Evolutionary conservation across 2,113 vertebrate species (phyloP), one percentile per base, ranked within the genome.

Genomic region (Illadopsis cleaveri): DNA sequence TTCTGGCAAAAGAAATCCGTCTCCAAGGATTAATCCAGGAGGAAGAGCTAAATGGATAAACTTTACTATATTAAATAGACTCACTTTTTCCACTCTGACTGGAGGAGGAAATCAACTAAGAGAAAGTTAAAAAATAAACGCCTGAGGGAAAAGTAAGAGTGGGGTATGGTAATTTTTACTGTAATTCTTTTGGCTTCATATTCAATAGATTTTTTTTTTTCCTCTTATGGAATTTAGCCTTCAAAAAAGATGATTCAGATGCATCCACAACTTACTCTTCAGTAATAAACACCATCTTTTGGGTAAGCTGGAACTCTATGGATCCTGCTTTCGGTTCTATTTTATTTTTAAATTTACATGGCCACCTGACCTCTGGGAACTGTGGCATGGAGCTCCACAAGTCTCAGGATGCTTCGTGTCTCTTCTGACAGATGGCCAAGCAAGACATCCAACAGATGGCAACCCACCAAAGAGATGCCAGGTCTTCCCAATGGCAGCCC

Each of bases 11-110:
- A 93, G 38, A 95, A 96, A 89, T 73, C 68, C 71, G 70, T 82
- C 93, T 91, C 89, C 71, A 87, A 90, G 92, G 89, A 96, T 82
- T 96, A 86, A 85, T 89, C 85, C 82, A 85, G 58, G 69, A 91
- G 42, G 88, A 97, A 96, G 65, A 93, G 77, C 70, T 92, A 89
- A 94, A 89, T 0, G 21, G 94, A 92, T 91, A 91, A 95, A 94
- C 77, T 92, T 70, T 45, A 35, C 83, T 81, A 60, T 71, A 96
- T 95, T 87, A 96, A 92, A 95, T 12, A 89, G 91, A 90, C 44
- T 84, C 65, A 86, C 25, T 92, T 90, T 80, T 93, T 75, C 82
- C 56, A 84, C 14, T 60, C 45, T 75, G 56, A 77, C 81, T 88
- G 53, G 45, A 95, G 66, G 25, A 90, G 47, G 65, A 93, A 82